phyloP scores from a whole-genome alignment of 2,888 invertebrate species.

The Escarpia spicata region DNA sequence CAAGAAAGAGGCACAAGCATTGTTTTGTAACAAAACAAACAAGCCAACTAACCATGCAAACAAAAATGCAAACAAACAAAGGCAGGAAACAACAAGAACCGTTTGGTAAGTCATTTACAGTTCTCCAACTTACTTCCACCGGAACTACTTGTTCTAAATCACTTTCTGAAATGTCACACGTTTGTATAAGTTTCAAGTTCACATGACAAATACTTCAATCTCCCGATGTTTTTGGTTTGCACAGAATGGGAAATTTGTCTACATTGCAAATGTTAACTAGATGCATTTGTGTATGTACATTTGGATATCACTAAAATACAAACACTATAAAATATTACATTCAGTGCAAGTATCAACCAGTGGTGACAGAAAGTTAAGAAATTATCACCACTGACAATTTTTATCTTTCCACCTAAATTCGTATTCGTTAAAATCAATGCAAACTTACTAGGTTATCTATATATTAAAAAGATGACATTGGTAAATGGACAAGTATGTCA shows the following conservation, averaged over 20 bases:
- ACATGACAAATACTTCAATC: not conserved
- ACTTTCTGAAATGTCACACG: not conserved
- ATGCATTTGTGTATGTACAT: not conserved
- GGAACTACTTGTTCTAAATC: conserved; percentile 5
- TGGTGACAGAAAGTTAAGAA: not conserved
- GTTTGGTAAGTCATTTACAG: not conserved
- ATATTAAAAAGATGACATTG: not conserved
- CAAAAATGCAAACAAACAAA: not conserved
- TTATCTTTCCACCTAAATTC: not conserved
- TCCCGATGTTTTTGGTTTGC: not conserved
- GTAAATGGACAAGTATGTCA: not conserved
- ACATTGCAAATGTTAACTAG: not conserved
- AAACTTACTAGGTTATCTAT: not conserved
- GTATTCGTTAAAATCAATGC: not conserved
- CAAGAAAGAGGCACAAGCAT: not conserved
- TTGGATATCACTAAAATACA: not conserved
- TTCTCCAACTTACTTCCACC: not conserved
- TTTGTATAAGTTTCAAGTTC: not conserved
- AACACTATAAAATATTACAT: not conserved
- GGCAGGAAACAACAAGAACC: not conserved
- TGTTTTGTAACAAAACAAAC: not conserved
- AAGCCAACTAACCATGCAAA: not conserved
- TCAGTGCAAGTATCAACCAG: not conserved
- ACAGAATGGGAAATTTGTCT: not conserved
- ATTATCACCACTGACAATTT: not conserved